phyloP scores from a whole-genome alignment of 1,140 invertebrate species.

The Drosophila setifemur region DNA sequence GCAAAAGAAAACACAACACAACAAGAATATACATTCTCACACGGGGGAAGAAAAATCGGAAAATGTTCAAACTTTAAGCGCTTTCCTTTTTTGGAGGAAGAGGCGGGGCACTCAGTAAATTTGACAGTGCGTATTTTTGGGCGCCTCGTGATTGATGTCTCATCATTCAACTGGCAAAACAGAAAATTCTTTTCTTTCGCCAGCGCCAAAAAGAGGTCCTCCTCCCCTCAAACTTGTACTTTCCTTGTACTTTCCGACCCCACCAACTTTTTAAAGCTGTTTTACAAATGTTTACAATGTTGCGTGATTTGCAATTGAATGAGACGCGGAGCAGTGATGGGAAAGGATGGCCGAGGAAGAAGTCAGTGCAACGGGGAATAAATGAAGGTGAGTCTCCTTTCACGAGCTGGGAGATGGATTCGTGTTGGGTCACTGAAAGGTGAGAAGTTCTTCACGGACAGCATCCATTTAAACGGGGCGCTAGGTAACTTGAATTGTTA shows the following conservation, averaged over 20 bases:
- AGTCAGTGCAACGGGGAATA: conserved; percentile 20
- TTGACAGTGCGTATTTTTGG: conserved; percentile 67
- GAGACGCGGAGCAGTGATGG: conserved; percentile 13
- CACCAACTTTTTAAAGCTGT: conserved; percentile 62
- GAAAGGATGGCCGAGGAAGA: background rate
- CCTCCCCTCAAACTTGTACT: background rate
- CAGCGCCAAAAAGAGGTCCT: conserved; percentile 1
- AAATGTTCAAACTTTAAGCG: conserved; percentile 62
- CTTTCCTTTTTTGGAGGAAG: too few species aligned
- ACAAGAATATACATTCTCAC: conserved; percentile 12
- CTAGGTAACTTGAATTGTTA: conserved; percentile 15
- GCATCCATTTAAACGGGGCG: background rate
- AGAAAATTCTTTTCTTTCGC: conserved; percentile 30
- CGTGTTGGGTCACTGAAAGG: conserved; percentile 35
- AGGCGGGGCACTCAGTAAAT: conserved; percentile 54
- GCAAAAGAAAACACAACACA: conserved; percentile 26
- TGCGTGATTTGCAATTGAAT: conserved; percentile 80
- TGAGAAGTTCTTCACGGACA: conserved; percentile 15
- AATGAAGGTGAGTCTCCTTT: background rate
- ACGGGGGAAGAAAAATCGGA: conserved; percentile 55
- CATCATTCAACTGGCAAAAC: conserved; percentile 73
- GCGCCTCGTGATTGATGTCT: conserved; percentile 68
- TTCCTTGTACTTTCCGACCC: background rate
- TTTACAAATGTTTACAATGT: conserved; percentile 81
- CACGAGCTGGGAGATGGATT: conserved; percentile 20